Evolutionary conservation across 1,140 invertebrate species (phyloP), one percentile per base, ranked within the genome.

Genomic region (Arctopsyche grandis): DNA sequence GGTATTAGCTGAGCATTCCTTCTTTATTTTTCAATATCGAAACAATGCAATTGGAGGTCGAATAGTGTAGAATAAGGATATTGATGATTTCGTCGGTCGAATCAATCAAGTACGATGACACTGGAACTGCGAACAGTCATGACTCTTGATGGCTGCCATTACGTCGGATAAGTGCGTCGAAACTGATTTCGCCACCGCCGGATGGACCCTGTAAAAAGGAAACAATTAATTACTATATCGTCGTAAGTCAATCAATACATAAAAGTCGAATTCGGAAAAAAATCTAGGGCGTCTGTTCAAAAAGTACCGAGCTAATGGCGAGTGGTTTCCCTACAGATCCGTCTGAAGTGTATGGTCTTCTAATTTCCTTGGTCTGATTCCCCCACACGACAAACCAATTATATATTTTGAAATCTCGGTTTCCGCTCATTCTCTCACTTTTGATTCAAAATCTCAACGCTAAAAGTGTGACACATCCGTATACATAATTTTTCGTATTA

Each of bases 111-210:
- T 82, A 60, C 80, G 77, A 63, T 77, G 74, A 77, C 91, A 91
- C 22, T 84, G 80, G 84, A 91, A 91, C 83, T 85, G 85, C 21
- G 88, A 89, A 84, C 91, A 92, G 80, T 91, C 88, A 83, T 89
- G 86, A 44, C 84, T 86, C 82, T 89, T 88, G 5, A 92, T 88
- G 9, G 91, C 91, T 21, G 87, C 86, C 89, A 91, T 91, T 19
- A 91, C 91, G 80, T 91, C 90, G 69, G 89, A 86, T 22, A 92
- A 87, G 80, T 92, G 90, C 75, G 85, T 83, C 21, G 89, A 89
- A 44, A 91, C 89, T 10, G 87, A 86, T 10, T 83, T 83, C 4
- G 86, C 86, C 21, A 90, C 85, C n/a, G 84, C 85, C n/a, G 89
- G 88, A 84, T 91, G 89, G 26, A 91, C 86, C 83, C 90, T 91